phyloP scores from a whole-genome alignment of 2,797 vertebrate genomes.

The Zalophus californianus region DNA sequence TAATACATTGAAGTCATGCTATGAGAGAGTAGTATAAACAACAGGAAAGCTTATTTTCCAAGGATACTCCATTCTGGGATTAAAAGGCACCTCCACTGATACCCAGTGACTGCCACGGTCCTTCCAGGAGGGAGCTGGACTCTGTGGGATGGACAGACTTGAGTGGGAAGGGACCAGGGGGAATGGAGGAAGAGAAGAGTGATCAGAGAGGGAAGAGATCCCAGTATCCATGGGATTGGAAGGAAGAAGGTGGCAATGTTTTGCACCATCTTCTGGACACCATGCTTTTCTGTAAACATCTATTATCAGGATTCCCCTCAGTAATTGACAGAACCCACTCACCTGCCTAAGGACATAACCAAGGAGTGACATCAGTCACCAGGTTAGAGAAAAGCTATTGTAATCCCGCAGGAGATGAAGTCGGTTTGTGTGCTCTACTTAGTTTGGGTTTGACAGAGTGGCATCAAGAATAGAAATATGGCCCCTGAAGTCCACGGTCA shows the following conservation, averaged over 20 bases:
- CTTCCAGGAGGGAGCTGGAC: background rate
- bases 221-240: background rate
- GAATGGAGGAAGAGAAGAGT: background rate
- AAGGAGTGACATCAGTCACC: background rate
- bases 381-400: background rate
- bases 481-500: background rate
- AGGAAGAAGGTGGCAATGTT: background rate
- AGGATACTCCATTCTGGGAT: background rate
- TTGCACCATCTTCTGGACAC: background rate
- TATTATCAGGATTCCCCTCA: background rate
- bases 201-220: background rate
- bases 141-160: background rate
- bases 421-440: background rate
- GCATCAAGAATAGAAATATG: background rate
- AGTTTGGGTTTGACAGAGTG: background rate
- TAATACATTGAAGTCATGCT: background rate
- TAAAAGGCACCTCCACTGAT: background rate
- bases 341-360: background rate
- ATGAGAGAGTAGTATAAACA: background rate
- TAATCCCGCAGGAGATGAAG: background rate
- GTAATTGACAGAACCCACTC: background rate
- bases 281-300: background rate
- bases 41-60: background rate
- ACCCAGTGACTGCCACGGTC: background rate
- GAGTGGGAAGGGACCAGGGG: background rate